A percentile compares a stretch with the other conserved stretches of the same genome.
These are phyloP conservation scores for Chunga burmeisteri DNA, from an alignment of 2,113 vertebrate species.

Conservation along the genomic window DNA sequence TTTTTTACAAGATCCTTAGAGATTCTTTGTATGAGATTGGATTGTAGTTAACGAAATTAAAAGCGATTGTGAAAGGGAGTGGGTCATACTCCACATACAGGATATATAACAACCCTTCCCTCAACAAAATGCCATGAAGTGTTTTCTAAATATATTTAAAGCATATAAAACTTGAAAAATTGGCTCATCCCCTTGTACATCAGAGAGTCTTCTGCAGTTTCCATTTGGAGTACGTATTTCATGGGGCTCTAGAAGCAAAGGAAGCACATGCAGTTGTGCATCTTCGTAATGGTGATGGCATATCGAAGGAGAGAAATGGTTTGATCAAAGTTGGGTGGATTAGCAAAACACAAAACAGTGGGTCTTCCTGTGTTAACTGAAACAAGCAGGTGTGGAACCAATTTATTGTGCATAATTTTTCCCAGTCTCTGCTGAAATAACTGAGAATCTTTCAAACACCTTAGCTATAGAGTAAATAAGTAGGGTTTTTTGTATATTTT, in stretches of 20 bases:
- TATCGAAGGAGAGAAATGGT: not conserved
- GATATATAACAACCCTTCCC: not conserved
- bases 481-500: not conserved
- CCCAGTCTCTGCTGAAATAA: slow-evolving; percentile 14
- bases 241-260: not conserved
- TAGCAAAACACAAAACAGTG: slow-evolving; percentile 49
- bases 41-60: not conserved
- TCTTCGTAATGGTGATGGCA: not conserved
- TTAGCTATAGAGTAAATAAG: not conserved
- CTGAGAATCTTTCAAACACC: not conserved
- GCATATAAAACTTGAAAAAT: not conserved
- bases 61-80: not conserved
- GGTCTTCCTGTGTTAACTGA: slow-evolving; percentile 41
- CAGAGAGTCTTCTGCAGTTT: not conserved
- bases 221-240: not conserved
- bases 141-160: not conserved
- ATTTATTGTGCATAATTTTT: slow-evolving; percentile 65
- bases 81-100: not conserved
- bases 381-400: slow-evolving; percentile 46
- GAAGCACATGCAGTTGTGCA: not conserved
- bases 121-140: not conserved
- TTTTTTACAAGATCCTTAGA: not conserved
- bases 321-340: slow-evolving; percentile 50
- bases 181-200: not conserved
- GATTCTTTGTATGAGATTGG: not conserved